Percentiles rank a stretch among this genome's conserved stretches.
phyloP scores from a whole-genome alignment of 2,797 vertebrate species.

The Neomorphus geoffroyi region DNA sequence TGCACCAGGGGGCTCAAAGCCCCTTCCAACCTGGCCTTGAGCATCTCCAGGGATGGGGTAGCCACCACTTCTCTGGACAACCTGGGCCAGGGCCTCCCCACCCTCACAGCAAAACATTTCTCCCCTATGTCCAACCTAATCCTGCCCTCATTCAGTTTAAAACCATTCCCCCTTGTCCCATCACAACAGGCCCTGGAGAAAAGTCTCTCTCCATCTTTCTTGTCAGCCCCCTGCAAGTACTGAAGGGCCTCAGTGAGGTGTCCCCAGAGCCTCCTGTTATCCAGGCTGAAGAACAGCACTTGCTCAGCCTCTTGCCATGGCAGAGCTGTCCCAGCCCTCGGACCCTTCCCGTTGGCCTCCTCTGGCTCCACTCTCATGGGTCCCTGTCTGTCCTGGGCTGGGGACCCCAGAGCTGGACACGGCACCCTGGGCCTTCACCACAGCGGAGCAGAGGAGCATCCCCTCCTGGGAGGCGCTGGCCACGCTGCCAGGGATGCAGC shows the following conservation, averaged over 20 bases:
- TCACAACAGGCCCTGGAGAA: not conserved
- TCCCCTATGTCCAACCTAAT: not conserved
- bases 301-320: not conserved
- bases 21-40: accelerated
- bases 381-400: not conserved
- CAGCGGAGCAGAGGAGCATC: not conserved
- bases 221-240: not conserved
- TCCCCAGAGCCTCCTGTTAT: not conserved
- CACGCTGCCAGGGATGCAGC: not conserved
- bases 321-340: not conserved
- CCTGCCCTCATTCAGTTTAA: not conserved
- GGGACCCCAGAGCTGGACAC: not conserved
- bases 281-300: not conserved
- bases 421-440: not conserved
- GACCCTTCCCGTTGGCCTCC: not conserved
- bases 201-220: not conserved
- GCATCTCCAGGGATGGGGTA: not conserved
- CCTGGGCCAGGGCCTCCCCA: not conserved
- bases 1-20: not conserved
- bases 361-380: accelerated
- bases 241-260: not conserved
- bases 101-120: not conserved
- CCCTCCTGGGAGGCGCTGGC: not conserved
- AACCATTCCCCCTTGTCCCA: not conserved
- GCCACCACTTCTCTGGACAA: not conserved